These are phyloP conservation scores for Silurus meridionalis DNA, from an alignment of 2,113 vertebrate genomes.

Conservation along the genomic window DNA sequence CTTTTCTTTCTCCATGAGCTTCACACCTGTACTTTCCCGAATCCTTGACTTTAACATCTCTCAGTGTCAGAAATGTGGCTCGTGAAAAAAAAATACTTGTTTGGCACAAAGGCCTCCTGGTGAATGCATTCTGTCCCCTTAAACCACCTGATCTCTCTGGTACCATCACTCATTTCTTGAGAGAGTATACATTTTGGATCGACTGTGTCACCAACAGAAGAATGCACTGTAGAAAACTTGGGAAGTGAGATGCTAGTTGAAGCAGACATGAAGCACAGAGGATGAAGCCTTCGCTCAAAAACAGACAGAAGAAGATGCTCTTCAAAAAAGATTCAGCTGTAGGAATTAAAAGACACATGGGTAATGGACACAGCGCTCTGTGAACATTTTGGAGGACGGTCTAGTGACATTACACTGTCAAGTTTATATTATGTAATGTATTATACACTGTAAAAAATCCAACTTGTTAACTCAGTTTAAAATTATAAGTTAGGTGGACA, in stretches of 20 bases:
- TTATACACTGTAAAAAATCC: too few relatives aligned
- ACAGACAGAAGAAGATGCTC: neutral
- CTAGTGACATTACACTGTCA: too few relatives aligned
- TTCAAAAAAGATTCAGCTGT: neutral
- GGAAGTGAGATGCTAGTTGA: neutral
- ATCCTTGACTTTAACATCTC: neutral
- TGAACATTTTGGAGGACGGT: too few relatives aligned
- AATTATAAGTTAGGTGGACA: too few relatives aligned
- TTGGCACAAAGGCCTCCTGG: neutral
- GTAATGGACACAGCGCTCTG: too few relatives aligned
- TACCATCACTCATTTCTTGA: neutral
- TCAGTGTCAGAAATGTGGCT: neutral
- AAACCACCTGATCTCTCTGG: conserved; percentile 29
- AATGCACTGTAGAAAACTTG: neutral
- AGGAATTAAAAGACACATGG: neutral
- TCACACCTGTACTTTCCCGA: conserved; percentile 30
- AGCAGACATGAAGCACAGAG: neutral
- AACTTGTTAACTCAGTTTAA: too few relatives aligned
- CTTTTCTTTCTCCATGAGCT: conserved; percentile 7
- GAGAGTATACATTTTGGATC: neutral
- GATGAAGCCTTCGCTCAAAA: neutral
- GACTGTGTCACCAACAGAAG: neutral
- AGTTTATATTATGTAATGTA: too few relatives aligned
- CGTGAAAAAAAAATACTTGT: too few relatives aligned
- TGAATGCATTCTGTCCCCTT: conserved; percentile 15